A percentile compares a stretch with the other conserved stretches of the same genome.
phyloP scores from a whole-genome alignment of 2,113 vertebrate genomes.

The Platysternon megacephalum region DNA sequence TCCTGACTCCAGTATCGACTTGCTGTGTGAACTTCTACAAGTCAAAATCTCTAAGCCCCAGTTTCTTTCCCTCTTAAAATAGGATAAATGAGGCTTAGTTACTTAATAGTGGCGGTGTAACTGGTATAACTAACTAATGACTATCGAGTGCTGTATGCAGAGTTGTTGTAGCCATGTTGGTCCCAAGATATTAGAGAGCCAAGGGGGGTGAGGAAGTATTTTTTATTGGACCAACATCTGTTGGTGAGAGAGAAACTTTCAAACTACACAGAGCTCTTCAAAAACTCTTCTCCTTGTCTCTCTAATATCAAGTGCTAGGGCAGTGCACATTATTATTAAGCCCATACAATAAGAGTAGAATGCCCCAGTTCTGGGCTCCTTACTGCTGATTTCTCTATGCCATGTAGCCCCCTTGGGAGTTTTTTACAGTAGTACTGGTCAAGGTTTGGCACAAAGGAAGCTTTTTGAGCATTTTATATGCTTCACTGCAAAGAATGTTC shows the following conservation, averaged over 20 bases:
- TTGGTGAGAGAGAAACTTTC: neutral
- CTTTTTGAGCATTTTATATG: neutral
- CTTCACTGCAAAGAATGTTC: neutral
- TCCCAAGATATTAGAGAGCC: neutral
- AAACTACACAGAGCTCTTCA: neutral
- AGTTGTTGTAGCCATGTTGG: neutral
- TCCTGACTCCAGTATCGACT: fast-evolving
- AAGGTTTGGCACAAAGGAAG: fast-evolving
- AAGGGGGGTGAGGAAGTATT: neutral
- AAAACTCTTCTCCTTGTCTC: neutral
- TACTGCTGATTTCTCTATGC: neutral
- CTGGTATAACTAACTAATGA: neutral
- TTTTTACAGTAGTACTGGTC: neutral
- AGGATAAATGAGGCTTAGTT: fast-evolving
- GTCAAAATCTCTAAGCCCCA: fast-evolving
- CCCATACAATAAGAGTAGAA: neutral
- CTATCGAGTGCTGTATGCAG: neutral
- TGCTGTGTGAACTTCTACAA: fast-evolving
- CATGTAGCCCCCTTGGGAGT: neutral
- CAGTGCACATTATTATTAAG: neutral
- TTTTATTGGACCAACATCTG: neutral
- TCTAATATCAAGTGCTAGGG: neutral
- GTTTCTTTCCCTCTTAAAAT: neutral
- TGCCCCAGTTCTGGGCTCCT: neutral
- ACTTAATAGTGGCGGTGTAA: neutral